Base-by-base conservation (phyloP, 1,140 invertebrate species). In the Micrasema minimum region DNA sequence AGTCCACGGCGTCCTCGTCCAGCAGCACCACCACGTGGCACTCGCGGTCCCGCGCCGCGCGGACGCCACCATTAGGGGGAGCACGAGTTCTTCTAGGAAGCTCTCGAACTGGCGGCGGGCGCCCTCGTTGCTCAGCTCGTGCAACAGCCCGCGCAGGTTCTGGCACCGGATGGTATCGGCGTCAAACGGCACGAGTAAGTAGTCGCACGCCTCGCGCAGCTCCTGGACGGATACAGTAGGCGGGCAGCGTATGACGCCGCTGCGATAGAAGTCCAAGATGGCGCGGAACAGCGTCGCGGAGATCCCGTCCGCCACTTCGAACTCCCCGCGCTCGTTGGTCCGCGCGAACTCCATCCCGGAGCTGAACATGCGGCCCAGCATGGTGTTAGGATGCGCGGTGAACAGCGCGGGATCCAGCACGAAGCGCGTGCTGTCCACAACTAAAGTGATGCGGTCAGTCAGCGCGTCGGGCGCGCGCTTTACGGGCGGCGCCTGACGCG, bases 41-140 rank as follows among this genome's bases (percentile, higher is more conserved):
- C 79, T 96, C 94, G 2, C 94, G 84, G 81, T 95, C 93, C 94
- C 93, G 69, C 95, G 88, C 82, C 96, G 91, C 2, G 98, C 97
- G 46, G 94, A 96, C 61, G 93, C 91, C 0, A 98, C 97, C 96
- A 99, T 98, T 16, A 97, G 85, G 0, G 98, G 98, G 11, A 99
- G 84, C 72, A 99, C 96, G 1, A 98, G 86, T 59, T 97, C 92
- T 80, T 99, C 97, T 0, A 99, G 87, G 81, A 98, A 99, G 10
- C 90, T 89, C 84, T 98, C 95, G 83, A 99, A 99, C 81, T 99
- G 96, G 75, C 93, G 90, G 2, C 96, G 89, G 0, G 98, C 98
- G 18, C 98, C 98, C 81, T 99, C 98, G 83, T 99, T 99, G 37
- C 96, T 98, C 20, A 99, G 84, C 83, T 99, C 98, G 83, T 99